Base-by-base conservation (phyloP, 2,113 vertebrate species). In the Abramis brama region DNA sequence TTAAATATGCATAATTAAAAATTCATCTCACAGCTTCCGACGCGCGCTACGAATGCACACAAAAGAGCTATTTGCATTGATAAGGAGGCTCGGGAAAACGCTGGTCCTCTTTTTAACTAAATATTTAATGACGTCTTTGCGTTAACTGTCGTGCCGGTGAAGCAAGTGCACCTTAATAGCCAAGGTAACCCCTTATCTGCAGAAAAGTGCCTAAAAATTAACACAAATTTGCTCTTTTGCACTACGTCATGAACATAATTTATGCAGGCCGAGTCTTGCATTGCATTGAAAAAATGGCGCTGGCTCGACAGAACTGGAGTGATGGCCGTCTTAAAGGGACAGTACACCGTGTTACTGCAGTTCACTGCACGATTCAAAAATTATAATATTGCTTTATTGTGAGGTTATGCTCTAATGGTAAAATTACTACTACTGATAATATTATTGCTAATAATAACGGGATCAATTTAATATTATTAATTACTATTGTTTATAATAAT, bases 171-270 rank as follows among this genome's bases (percentile, higher is more conserved):
- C 90, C 88, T 82, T 62, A 87, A 86, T 89, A 87, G 87, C 60
- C 88, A 86, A 89, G 84, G 80, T 79, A 83, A 88, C 88, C 85
- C 89, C 62, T 71, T 90, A 86, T 92, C 86, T 89, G 90, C 89
- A 82, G 86, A 82, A 92, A 94, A 95, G 89, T 93, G 90, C 87
- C 57, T 36, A 82, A 92, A 95, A 92, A 93, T 93, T 91, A 93
- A 92, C 93, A 93, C 90, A 96, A 96, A 95, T 95, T 94, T 96
- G 95, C 94, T 96, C 95, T 96, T 96, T 95, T 94, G 94, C 95
- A 96, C 97, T 97, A 97, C 97, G 97, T 98, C 97, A 98, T 97
- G 96, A 98, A 95, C 97, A 98, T 98, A 98, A 97, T 97, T 97
- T 98, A 98, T 98, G 97, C 97, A 97, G 95, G 95, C 89, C 94